Evolutionary conservation across 2,113 vertebrate species (phyloP).

Genomic region (Condylura cristata): DNA sequence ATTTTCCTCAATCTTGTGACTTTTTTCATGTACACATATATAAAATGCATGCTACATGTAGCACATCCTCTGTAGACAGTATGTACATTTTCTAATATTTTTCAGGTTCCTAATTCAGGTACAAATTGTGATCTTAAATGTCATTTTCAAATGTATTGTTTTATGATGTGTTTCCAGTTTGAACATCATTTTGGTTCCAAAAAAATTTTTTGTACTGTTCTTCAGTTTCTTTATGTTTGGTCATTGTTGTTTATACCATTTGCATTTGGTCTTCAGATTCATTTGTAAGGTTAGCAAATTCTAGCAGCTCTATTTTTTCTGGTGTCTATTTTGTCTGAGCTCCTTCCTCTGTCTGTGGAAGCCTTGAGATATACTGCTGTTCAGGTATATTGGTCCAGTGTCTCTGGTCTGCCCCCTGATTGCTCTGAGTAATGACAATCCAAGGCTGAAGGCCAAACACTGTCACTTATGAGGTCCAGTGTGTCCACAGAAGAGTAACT

Average conservation of each 20-base stretch:
- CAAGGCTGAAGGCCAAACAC: background rate
- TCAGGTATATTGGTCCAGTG: fast-evolving
- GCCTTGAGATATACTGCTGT: background rate
- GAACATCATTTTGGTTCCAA: background rate
- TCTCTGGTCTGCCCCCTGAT: background rate
- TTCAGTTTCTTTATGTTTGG: background rate
- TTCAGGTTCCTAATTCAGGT: background rate
- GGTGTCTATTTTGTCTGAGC: too few species aligned
- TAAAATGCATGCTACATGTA: background rate
- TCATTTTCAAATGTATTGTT: background rate
- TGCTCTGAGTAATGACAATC: background rate
- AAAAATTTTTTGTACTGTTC: background rate
- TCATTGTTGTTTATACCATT: background rate
- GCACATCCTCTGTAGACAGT: too few species aligned
- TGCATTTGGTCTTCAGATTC: background rate
- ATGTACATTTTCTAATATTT: background rate
- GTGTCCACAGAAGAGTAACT: background rate
- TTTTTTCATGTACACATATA: background rate
- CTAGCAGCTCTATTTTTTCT: too few species aligned
- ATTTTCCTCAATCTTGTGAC: background rate
- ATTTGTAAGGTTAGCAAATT: background rate
- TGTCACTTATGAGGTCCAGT: background rate
- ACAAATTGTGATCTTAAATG: background rate
- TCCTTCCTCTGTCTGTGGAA: background rate
- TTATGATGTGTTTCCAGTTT: background rate